phyloP scores from a whole-genome alignment of 1,140 invertebrate species.

The Drosophila takahashii region DNA sequence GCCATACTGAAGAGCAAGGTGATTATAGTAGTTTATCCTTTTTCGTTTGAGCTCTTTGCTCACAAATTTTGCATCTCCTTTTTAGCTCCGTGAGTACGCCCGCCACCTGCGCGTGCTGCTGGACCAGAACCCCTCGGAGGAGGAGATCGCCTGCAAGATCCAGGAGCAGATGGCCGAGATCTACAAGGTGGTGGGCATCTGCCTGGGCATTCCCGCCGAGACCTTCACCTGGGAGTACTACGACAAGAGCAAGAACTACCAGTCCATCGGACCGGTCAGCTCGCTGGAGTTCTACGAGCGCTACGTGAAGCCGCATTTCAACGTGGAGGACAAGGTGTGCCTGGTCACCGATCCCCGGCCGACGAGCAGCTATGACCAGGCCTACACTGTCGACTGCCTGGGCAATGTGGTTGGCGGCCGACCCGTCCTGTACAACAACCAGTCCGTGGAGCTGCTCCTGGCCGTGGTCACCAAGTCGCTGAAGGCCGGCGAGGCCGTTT shows the following conservation, averaged over 20 bases:
- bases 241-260: constrained; percentile 93
- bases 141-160: constrained; percentile 86
- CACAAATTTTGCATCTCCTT: background rate
- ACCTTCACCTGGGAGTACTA: constrained; percentile 95
- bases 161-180: constrained; percentile 90
- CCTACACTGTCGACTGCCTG: constrained; percentile 95
- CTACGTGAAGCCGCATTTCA: constrained; percentile 91
- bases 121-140: constrained; percentile 80
- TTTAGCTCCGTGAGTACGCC: constrained; percentile 92
- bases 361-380: constrained; percentile 89
- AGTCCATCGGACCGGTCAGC: constrained; percentile 90
- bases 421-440: constrained; percentile 94
- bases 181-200: constrained; percentile 93
- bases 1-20: constrained; percentile 92
- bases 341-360: constrained; percentile 93
- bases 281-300: constrained; percentile 93
- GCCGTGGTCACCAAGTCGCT: constrained; percentile 91
- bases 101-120: constrained; percentile 89
- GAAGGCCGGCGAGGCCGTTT: constrained; percentile 92
- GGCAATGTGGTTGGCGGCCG: constrained; percentile 93
- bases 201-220: constrained; percentile 91
- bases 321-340: constrained; percentile 94
- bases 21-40: background rate
- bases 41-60: too few species aligned
- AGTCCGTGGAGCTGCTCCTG: constrained; percentile 91